Conservation (phyloP, 2,797 vertebrate genomes). For the Benthosema pterotum region DNA sequence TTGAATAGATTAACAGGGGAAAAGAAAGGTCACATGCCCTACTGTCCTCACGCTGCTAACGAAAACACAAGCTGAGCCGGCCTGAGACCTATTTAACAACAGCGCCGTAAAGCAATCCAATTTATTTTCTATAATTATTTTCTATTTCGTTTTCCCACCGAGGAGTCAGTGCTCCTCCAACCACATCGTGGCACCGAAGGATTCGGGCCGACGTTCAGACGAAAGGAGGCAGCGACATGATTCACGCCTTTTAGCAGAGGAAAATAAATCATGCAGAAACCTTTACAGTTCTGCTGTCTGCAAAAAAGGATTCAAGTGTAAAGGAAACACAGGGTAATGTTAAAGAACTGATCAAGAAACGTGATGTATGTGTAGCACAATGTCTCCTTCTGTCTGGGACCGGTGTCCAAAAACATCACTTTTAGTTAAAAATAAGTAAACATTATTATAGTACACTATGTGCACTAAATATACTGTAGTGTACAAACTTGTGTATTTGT, state of each 20-base stretch:
- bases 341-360: neutral
- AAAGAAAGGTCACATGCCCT: slow-evolving; percentile 8
- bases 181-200: slow-evolving; percentile 22
- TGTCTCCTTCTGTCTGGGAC: too few relatives aligned
- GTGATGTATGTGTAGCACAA: neutral
- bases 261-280: slow-evolving; percentile 40
- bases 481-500: too few relatives aligned
- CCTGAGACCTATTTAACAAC: slow-evolving; percentile 31
- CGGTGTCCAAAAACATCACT: too few relatives aligned
- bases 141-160: slow-evolving; percentile 32
- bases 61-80: slow-evolving; percentile 36
- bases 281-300: slow-evolving; percentile 4
- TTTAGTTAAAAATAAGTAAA: too few relatives aligned
- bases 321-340: neutral
- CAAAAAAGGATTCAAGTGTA: neutral
- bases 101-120: slow-evolving; percentile 23
- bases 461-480: too few relatives aligned
- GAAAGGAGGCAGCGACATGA: slow-evolving; percentile 5
- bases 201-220: slow-evolving; percentile 12
- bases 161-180: slow-evolving; percentile 17
- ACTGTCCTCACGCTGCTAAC: slow-evolving; percentile 22
- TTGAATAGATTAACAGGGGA: slow-evolving; percentile 4
- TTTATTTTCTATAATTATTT: slow-evolving; percentile 30
- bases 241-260: slow-evolving; percentile 14
- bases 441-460: too few relatives aligned